Evolutionary conservation across 2,888 invertebrate genomes (phyloP).

Genomic region (Nomada fucata): DNA sequence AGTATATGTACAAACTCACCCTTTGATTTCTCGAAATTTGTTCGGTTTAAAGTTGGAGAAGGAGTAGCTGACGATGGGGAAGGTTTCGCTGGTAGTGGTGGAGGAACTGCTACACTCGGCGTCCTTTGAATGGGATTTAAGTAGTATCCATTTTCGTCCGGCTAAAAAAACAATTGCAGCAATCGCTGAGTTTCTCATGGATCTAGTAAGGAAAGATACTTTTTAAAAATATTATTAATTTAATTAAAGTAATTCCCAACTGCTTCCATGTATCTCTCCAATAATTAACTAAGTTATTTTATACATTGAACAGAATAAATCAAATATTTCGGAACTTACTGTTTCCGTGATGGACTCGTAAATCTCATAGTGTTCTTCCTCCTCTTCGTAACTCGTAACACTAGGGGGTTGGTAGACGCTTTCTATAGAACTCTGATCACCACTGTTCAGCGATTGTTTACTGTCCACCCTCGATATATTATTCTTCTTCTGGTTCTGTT

Average conservation of each 20-base stretch:
- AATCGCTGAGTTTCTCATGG: neutral
- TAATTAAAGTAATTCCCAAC: too few species aligned
- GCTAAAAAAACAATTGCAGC: conserved; percentile 65
- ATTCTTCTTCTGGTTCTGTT: conserved; percentile 70
- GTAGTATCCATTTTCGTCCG: conserved; percentile 73
- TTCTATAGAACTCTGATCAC: conserved; percentile 75
- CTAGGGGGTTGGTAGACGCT: conserved; percentile 78
- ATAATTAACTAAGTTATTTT: too few species aligned
- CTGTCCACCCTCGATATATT: conserved; percentile 71
- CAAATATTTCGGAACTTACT: conserved; percentile 62
- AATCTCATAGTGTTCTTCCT: conserved; percentile 77
- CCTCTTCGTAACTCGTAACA: conserved; percentile 73
- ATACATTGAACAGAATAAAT: neutral
- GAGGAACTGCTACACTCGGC: conserved; percentile 51
- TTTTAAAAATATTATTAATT: too few species aligned
- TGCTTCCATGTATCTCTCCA: too few species aligned
- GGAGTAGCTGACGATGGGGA: conserved; percentile 57
- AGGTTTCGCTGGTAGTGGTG: conserved; percentile 76
- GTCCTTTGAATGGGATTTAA: conserved; percentile 61
- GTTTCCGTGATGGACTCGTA: conserved; percentile 81
- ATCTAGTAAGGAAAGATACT: too few species aligned
- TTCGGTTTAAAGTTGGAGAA: conserved; percentile 44
- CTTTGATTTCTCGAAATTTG: conserved; percentile 33
- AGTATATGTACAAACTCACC: conserved; percentile 43
- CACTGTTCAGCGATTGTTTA: conserved; percentile 75